A percentile compares a stretch with the other conserved stretches of the same genome.
phyloP scores from a whole-genome alignment of 2,113 vertebrate genomes.

The Puntigrus tetrazona region DNA sequence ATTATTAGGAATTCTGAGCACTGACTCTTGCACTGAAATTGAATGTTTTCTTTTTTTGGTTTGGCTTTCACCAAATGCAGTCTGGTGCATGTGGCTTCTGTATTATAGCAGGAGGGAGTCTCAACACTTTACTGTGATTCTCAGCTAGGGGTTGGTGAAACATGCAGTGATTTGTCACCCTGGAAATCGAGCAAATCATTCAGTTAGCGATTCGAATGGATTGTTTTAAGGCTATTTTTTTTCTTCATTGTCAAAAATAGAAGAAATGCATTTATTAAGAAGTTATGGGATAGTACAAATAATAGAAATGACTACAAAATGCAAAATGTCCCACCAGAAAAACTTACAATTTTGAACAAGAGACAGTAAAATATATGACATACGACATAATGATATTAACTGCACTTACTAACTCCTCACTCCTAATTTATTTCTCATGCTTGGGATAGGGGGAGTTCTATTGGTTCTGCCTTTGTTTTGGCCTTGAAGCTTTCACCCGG shows the following conservation, averaged over 20 bases:
- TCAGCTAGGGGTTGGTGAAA: conserved; percentile 7
- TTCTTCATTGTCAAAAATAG: not conserved
- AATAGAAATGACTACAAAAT: not conserved
- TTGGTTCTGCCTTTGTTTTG: no score
- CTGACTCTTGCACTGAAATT: conserved; percentile 7
- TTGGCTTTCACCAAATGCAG: conserved; percentile 15
- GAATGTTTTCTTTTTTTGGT: not conserved
- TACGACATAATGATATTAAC: no score
- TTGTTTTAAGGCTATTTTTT: not conserved
- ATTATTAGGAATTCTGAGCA: not conserved
- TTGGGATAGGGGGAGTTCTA: no score
- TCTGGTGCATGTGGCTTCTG: conserved; percentile 18
- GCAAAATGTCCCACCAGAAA: not conserved
- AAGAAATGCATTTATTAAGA: not conserved
- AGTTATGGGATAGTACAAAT: not conserved
- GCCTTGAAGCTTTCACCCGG: no score
- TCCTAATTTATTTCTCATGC: no score
- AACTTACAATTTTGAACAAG: not conserved
- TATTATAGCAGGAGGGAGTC: conserved; percentile 16
- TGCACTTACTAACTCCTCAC: no score
- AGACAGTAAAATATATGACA: not conserved
- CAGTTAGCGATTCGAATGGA: not conserved
- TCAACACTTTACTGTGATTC: conserved; percentile 22
- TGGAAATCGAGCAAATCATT: not conserved
- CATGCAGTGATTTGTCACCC: conserved; percentile 13